phyloP scores from a whole-genome alignment of 1,140 invertebrate genomes.

The Centruroides sculpturatus region DNA sequence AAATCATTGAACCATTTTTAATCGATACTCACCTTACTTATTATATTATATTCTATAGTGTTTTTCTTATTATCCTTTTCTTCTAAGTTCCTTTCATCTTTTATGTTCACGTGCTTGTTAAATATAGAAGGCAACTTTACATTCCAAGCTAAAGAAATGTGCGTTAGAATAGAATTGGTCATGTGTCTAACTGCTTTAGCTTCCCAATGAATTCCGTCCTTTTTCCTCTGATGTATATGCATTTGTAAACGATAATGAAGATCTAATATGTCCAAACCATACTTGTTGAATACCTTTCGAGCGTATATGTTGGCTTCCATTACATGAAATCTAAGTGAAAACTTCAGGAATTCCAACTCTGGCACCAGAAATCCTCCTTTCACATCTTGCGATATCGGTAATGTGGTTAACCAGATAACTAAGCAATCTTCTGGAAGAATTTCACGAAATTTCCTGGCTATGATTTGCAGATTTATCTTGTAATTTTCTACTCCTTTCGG shows the following conservation, averaged over 20 bases:
- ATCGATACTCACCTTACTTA: too few species aligned
- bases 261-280: slow-evolving; percentile 35
- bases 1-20: too few species aligned
- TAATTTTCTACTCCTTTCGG: slow-evolving; percentile 28
- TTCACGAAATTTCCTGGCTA: slow-evolving; percentile 25
- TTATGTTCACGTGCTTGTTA: too few species aligned
- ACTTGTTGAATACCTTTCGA: slow-evolving; percentile 20
- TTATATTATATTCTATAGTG: too few species aligned
- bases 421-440: slow-evolving; percentile 25
- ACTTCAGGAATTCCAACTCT: slow-evolving; percentile 29
- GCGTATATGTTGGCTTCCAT: slow-evolving; percentile 35
- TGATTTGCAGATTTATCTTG: slow-evolving; percentile 29
- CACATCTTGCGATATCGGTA: slow-evolving; percentile 29
- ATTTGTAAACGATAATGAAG: slow-evolving; percentile 32
- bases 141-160: slow-evolving; percentile 15
- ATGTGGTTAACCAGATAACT: slow-evolving; percentile 34
- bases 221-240: slow-evolving; percentile 20
- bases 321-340: slow-evolving; percentile 33
- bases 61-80: too few species aligned
- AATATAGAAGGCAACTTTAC: slow-evolving; percentile 6
- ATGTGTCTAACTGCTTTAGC: slow-evolving; percentile 20
- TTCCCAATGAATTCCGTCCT: slow-evolving; percentile 27
- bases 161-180: slow-evolving; percentile 26
- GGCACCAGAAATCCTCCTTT: slow-evolving; percentile 32
- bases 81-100: background rate